These are phyloP conservation scores for Crotalus tigris DNA, from an alignment of 2,113 vertebrate genomes.

Conservation along the genomic window DNA sequence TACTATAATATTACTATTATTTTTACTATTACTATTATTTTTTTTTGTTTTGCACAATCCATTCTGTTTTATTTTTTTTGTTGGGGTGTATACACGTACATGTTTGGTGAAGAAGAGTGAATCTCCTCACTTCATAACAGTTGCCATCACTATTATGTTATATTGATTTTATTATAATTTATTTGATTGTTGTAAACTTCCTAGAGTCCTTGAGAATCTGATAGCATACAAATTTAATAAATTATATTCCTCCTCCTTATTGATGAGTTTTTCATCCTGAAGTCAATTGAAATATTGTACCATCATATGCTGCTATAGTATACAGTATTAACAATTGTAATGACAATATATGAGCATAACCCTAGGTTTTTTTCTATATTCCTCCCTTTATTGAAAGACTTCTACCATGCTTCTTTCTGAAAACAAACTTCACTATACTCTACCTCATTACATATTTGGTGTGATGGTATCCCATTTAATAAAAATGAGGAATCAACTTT, in stretches of 20 bases:
- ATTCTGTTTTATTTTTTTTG: not conserved
- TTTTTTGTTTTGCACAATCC: not conserved
- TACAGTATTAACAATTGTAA: not conserved
- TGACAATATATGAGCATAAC: not conserved
- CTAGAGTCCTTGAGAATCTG: not conserved
- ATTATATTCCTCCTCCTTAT: not conserved
- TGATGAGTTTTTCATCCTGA: not conserved
- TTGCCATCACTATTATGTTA: not conserved
- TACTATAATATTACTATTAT: not conserved
- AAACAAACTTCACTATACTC: not conserved
- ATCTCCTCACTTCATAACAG: not conserved
- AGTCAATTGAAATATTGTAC: not conserved
- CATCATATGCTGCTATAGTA: not conserved
- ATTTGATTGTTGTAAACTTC: not conserved
- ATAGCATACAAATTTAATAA: not conserved
- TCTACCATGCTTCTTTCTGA: not conserved
- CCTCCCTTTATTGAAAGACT: not conserved
- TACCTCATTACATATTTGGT: not conserved
- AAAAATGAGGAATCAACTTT: not conserved
- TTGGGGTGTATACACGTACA: not conserved
- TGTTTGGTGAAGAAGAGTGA: not conserved
- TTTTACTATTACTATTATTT: not conserved
- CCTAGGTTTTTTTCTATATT: not conserved
- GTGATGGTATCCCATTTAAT: not conserved
- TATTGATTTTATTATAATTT: not conserved